Conservation (phyloP, 1,140 invertebrate genomes). For the Scaptomyza montana region DNA sequence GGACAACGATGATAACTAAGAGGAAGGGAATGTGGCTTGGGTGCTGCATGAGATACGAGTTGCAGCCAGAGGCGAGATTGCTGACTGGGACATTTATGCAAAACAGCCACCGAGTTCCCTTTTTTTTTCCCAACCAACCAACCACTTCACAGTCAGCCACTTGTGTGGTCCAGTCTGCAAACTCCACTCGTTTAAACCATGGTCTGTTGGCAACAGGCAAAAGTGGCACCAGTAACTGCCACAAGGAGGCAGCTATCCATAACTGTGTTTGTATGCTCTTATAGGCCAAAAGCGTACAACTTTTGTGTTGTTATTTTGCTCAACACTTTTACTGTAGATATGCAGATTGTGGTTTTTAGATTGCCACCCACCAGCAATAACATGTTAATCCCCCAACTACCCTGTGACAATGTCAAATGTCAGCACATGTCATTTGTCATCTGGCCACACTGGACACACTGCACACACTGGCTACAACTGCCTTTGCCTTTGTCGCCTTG, state of each 20-base stretch:
- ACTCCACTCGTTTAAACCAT: constrained; percentile 41
- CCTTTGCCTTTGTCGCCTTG: constrained; percentile 43
- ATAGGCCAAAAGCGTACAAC: not conserved
- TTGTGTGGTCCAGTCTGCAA: constrained; percentile 63
- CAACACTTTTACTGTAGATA: constrained; percentile 63
- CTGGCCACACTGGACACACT: not conserved
- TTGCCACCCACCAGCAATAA: constrained; percentile 37
- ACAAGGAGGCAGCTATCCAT: constrained; percentile 22
- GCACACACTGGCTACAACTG: constrained; percentile 1
- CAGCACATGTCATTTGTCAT: constrained; percentile 80
- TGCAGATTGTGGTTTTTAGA: not conserved
- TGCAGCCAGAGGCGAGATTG: constrained; percentile 17
- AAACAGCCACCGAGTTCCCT: constrained; percentile 56
- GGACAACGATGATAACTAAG: not conserved
- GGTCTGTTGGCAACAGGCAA: constrained; percentile 55
- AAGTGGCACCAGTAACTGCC: constrained; percentile 7
- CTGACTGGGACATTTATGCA: constrained; percentile 71
- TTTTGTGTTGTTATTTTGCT: too few species aligned
- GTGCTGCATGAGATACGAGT: constrained; percentile 30
- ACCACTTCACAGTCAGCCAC: constrained; percentile 39
- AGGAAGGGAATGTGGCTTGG: not conserved
- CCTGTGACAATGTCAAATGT: constrained; percentile 72
- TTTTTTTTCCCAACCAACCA: constrained; percentile 20
- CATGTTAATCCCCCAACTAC: constrained; percentile 67
- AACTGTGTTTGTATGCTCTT: constrained; percentile 58